Evolutionary conservation across 1,140 invertebrate genomes (phyloP).

Genomic region (Hyles vespertilio): DNA sequence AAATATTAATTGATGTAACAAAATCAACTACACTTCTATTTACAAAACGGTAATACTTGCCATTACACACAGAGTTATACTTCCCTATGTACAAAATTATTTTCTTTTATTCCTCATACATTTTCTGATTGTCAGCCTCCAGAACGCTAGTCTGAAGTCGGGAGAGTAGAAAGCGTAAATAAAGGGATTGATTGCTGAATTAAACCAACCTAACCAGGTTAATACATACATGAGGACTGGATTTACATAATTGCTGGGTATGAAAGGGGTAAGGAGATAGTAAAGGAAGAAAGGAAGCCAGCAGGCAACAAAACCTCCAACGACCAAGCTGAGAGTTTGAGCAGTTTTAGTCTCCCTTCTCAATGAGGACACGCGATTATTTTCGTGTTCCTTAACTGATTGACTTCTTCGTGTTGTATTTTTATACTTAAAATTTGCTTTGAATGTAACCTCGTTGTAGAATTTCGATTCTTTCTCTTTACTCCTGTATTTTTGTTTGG

Average conservation of each 20-base stretch:
- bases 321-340: slow-evolving; percentile 92
- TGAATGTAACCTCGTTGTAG: slow-evolving; percentile 64
- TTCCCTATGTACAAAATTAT: not conserved
- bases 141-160: slow-evolving; percentile 90
- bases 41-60: no score
- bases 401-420: slow-evolving; percentile 51
- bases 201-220: slow-evolving; percentile 95
- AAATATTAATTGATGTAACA: no score
- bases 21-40: no score
- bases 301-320: slow-evolving; percentile 93
- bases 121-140: slow-evolving; percentile 83
- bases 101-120: slow-evolving; percentile 49
- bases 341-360: slow-evolving; percentile 90
- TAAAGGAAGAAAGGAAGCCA: slow-evolving; percentile 83
- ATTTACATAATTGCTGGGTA: slow-evolving; percentile 74
- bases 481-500: slow-evolving; percentile 29
- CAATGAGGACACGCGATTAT: slow-evolving; percentile 79
- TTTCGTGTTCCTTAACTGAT: slow-evolving; percentile 61
- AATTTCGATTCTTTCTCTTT: slow-evolving; percentile 62
- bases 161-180: slow-evolving; percentile 92
- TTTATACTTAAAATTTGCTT: slow-evolving; percentile 58
- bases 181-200: slow-evolving; percentile 92
- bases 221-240: slow-evolving; percentile 85
- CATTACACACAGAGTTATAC: no score
- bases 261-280: slow-evolving; percentile 88